Base-by-base conservation (phyloP, 37 sponge, comb jelly and placozoan species). In the Halisarca cf. caerulea region DNA sequence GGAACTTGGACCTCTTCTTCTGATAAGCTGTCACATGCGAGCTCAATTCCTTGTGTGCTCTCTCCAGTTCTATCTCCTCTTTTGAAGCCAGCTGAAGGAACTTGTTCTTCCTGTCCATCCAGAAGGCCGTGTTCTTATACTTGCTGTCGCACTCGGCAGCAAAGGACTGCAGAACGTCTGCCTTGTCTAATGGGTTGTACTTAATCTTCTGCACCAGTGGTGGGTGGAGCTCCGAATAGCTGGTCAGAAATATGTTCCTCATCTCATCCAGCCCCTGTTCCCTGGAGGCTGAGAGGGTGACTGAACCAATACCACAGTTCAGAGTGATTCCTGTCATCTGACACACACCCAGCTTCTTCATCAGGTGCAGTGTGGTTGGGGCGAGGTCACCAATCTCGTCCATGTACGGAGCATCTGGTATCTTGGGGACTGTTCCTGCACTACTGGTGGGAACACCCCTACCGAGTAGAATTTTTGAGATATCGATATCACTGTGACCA, bases 311-410 rank as follows among this genome's bases (percentile, higher is more conserved):
- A 39, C 8, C 41, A 37, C 37, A 71, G 73, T 71, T 71, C 9
- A 71, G 73, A 6, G 73, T 71, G 5, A 71, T 71, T 8, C 73
- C 73, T 8, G 73, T 71, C 73, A 71, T 71, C 41, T 71, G 73
- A 30, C 73, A 71, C 40, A 30, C 21, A 4, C 73, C 73, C 5
- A 32, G 35, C 73, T 71, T 71, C 41, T 71, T 71, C 73, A 71
- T 71, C 41, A 71, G 9, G 7, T 71, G 41, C 20, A 71, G 73
- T 7, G 73, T 38, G 73, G 9, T 71, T 6, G 40, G 73, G 30
- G 11, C 73, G 38, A 71, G 73, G 18, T 71, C 73, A 38, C 73
- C 73, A 32, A 71, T 71, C 21, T 71, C 73, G 41, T 71, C 73
- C 73, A 71, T 71, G 3, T 38, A 17, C 5, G 73, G 73, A 17